phyloP scores from a whole-genome alignment of 2,113 vertebrate genomes.

The Corydoras sp. region DNA sequence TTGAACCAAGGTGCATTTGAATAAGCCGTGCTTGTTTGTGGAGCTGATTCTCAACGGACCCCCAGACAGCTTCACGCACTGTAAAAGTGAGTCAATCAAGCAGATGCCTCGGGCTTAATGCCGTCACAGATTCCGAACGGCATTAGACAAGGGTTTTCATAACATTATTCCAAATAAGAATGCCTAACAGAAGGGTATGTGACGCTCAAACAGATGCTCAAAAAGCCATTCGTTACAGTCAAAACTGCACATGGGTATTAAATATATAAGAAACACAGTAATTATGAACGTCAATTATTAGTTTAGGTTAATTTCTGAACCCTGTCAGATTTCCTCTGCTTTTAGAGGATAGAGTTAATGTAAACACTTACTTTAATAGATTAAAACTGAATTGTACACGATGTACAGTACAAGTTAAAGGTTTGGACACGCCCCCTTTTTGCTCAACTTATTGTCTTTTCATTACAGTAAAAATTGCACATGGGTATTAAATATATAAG shows the following conservation, averaged over 20 bases:
- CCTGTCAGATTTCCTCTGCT: too few relatives aligned
- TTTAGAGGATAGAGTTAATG: too few relatives aligned
- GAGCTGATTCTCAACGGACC: conserved; percentile 30
- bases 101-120: conserved; percentile 49
- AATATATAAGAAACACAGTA: too few relatives aligned
- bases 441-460: too few relatives aligned
- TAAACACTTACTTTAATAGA: too few relatives aligned
- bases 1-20: background rate
- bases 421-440: too few relatives aligned
- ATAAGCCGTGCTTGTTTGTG: conserved; percentile 16
- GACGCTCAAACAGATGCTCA: background rate
- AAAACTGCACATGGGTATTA: background rate
- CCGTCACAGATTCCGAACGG: conserved; percentile 13
- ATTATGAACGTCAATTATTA: too few relatives aligned
- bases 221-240: background rate
- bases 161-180: background rate
- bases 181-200: background rate
- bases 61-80: conserved; percentile 46
- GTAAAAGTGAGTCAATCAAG: conserved; percentile 53
- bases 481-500: too few relatives aligned
- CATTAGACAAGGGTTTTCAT: conserved; percentile 14
- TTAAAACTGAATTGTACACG: too few relatives aligned
- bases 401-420: too few relatives aligned
- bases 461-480: too few relatives aligned
- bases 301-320: too few relatives aligned